Conservation (phyloP, 2,113 vertebrate species). For the Synodontis membranacea region DNA sequence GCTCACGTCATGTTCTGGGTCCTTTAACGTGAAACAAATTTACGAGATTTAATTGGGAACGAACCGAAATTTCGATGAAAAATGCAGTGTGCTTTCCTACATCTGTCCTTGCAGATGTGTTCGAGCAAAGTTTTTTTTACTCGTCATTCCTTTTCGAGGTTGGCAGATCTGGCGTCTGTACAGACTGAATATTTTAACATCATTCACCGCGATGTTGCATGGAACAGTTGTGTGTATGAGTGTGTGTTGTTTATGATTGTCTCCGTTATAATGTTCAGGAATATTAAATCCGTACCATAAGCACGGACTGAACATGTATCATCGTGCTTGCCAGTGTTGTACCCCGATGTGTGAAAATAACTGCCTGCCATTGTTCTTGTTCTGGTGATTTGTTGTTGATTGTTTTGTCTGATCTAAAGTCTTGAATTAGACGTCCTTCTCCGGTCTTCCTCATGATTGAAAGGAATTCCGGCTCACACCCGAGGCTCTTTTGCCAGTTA, state of each 20-base stretch:
- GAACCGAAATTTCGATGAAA: not conserved
- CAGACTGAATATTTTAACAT: constrained; percentile 44
- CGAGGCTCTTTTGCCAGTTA: not conserved
- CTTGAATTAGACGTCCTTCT: not conserved
- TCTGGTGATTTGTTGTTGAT: constrained; percentile 20
- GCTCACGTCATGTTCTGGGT: not conserved
- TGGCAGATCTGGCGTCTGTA: constrained; percentile 33
- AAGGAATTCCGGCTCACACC: constrained; percentile 10
- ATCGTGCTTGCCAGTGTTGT: constrained; percentile 31
- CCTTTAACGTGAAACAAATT: not conserved
- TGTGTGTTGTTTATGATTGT: constrained; percentile 10
- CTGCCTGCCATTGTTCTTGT: constrained; percentile 44
- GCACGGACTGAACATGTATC: not conserved
- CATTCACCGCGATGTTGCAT: constrained; percentile 61
- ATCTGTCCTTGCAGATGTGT: not conserved
- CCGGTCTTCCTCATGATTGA: constrained; percentile 18
- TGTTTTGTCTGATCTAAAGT: not conserved
- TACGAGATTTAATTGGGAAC: not conserved
- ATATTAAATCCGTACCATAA: not conserved
- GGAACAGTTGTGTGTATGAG: constrained; percentile 44
- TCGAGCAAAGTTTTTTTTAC: not conserved
- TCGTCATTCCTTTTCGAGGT: not conserved
- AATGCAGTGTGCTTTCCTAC: not conserved
- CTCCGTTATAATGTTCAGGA: not conserved
- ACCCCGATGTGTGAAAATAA: constrained; percentile 22